Conservation (phyloP, 2,113 vertebrate species). For the Sterrhoptilus dennistouni region DNA sequence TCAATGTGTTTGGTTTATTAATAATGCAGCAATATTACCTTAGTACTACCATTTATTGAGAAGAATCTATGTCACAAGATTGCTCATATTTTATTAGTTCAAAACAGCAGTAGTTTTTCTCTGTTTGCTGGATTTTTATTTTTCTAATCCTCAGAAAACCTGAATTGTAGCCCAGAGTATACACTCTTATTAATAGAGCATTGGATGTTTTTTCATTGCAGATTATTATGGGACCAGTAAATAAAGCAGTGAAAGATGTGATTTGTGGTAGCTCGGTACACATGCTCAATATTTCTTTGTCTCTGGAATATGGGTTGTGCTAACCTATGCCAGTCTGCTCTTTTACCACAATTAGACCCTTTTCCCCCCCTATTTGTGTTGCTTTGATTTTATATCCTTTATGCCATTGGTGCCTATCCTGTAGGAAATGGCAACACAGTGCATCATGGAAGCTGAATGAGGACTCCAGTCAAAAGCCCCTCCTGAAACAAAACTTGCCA, state of each 20-base stretch:
- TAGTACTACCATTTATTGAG: not conserved
- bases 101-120: not conserved
- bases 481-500: not conserved
- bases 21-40: not conserved
- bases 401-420: rapidly evolving
- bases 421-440: not conserved
- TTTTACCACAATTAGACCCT: not conserved
- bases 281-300: not conserved
- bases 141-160: not conserved
- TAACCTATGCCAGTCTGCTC: not conserved
- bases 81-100: not conserved
- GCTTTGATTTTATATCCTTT: not conserved
- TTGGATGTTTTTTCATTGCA: not conserved
- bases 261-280: not conserved
- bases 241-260: not conserved
- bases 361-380: not conserved
- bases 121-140: not conserved
- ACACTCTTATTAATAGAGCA: not conserved
- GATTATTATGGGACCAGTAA: not conserved
- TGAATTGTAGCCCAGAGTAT: not conserved
- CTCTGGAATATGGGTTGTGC: not conserved
- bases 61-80: not conserved
- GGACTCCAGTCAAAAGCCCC: not conserved
- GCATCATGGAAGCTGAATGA: not conserved
- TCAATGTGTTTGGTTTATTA: not conserved